Conservation (phyloP, 2,797 vertebrate species). For the Botia almorhae region DNA sequence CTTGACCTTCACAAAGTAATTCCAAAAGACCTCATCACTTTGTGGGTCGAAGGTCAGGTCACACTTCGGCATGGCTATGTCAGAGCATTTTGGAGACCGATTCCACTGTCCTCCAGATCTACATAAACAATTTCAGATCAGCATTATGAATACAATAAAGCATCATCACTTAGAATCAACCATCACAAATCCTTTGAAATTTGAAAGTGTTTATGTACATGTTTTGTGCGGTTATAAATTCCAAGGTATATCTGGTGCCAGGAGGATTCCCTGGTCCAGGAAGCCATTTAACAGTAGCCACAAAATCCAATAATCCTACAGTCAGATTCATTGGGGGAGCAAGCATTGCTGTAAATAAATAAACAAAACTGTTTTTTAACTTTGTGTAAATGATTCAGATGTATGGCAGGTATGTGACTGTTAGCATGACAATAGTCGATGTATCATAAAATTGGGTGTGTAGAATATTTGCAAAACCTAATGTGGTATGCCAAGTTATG, state of each 20-base stretch:
- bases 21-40: not conserved
- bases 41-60: constrained; percentile 22
- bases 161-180: not conserved
- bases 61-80: constrained; percentile 40
- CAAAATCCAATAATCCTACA: constrained; percentile 61
- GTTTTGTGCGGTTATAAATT: constrained; percentile 20
- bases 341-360: constrained; percentile 47
- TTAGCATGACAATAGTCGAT: not conserved
- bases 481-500: not conserved
- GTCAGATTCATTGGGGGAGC: constrained; percentile 58
- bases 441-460: not conserved
- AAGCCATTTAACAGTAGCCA: constrained; percentile 50
- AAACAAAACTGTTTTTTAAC: not conserved
- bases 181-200: not conserved
- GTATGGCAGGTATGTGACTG: not conserved
- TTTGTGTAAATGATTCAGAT: not conserved
- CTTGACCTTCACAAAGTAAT: constrained; percentile 55
- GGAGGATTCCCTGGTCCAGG: constrained; percentile 46
- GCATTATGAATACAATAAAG: not conserved
- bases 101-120: constrained; percentile 39
- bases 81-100: constrained; percentile 21
- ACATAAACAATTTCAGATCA: not conserved
- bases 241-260: constrained; percentile 55
- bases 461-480: not conserved
- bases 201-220: constrained; percentile 30